Percentiles rank a stretch among this genome's conserved stretches.
These are phyloP conservation scores for Ginglymostoma cirratum DNA, from an alignment of 2,113 vertebrate species.

Conservation along the genomic window DNA sequence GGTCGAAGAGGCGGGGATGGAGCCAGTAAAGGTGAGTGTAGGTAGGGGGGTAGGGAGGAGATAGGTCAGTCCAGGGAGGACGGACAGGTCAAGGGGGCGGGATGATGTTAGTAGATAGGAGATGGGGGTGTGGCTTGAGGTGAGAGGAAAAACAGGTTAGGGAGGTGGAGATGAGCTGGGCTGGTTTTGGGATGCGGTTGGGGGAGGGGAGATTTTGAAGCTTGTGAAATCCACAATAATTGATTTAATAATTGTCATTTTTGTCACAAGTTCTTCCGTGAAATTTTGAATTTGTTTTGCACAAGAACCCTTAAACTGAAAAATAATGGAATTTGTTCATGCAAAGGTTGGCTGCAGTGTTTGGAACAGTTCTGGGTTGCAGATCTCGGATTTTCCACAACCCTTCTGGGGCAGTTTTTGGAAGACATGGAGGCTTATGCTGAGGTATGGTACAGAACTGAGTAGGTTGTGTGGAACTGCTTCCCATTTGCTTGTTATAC, in stretches of 20 bases:
- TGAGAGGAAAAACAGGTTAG: too few species aligned
- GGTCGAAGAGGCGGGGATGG: too few species aligned
- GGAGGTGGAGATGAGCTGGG: too few species aligned
- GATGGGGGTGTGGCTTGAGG: too few species aligned
- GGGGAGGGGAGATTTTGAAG: too few species aligned
- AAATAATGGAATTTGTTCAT: background rate
- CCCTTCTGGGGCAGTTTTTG: conserved; percentile 89
- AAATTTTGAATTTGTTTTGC: background rate
- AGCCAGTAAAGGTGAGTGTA: too few species aligned
- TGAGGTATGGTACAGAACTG: conserved; percentile 62
- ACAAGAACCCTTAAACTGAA: background rate
- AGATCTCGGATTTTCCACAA: conserved; percentile 94
- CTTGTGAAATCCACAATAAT: too few species aligned
- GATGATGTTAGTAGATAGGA: too few species aligned
- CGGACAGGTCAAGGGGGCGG: too few species aligned
- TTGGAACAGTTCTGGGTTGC: conserved; percentile 98
- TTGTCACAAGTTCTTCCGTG: background rate
- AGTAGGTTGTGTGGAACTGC: background rate
- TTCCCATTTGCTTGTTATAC: background rate
- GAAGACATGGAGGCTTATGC: conserved; percentile 99
- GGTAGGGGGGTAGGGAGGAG: too few species aligned
- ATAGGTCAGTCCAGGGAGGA: too few species aligned
- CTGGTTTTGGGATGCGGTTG: too few species aligned
- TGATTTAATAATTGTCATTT: background rate
- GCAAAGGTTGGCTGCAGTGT: conserved; percentile 90